These are phyloP conservation scores for Gorsachius magnificus DNA, from an alignment of 2,797 vertebrate genomes.

Conservation along the genomic window DNA sequence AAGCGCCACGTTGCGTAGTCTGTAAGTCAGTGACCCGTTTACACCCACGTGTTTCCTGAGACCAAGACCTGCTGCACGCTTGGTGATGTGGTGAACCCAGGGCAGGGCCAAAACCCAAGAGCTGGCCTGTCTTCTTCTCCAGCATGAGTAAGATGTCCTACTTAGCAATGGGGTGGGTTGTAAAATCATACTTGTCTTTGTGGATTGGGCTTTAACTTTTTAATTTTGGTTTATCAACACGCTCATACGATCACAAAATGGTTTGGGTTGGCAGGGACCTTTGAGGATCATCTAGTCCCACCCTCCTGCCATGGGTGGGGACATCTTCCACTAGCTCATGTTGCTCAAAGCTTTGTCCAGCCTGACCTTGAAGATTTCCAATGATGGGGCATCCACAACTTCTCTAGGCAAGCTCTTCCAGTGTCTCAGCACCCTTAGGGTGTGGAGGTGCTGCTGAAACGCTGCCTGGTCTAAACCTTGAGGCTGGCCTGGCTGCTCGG, in stretches of 20 bases:
- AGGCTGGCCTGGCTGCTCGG: neutral
- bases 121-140: neutral
- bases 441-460: neutral
- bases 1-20: neutral
- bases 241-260: neutral
- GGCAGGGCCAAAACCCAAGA: neutral
- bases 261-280: neutral
- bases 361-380: neutral
- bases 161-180: neutral
- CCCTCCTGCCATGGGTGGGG: no score
- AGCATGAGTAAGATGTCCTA: neutral
- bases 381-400: neutral
- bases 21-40: neutral
- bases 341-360: neutral
- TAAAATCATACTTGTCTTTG: neutral
- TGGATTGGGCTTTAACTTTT: neutral
- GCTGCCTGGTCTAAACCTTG: neutral
- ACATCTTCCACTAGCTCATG: neutral
- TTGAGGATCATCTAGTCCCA: neutral
- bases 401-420: neutral
- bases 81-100: neutral
- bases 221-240: neutral
- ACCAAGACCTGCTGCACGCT: neutral
- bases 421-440: neutral
- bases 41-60: neutral